These are phyloP conservation scores for Masticophis lateralis DNA, from an alignment of 2,797 vertebrate genomes.

Conservation along the genomic window DNA sequence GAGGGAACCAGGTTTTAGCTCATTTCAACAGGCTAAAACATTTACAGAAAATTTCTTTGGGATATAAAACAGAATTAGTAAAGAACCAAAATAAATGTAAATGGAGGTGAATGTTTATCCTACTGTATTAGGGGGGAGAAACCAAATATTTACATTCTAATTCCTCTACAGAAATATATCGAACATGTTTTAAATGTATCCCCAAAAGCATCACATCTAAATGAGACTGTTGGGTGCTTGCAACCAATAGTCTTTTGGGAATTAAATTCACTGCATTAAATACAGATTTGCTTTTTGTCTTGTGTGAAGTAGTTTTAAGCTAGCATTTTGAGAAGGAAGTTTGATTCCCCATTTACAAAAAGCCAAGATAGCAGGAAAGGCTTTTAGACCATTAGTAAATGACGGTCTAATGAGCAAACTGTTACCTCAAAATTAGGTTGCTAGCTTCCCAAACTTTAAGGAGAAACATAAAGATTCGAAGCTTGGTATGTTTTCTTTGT, in stretches of 20 bases:
- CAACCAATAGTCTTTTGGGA: background rate
- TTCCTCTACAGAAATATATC: background rate
- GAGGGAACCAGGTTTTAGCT: conserved; percentile 38
- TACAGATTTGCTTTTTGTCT: background rate
- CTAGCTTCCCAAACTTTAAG: background rate
- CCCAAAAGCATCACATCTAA: background rate
- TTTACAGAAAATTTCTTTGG: conserved; percentile 57
- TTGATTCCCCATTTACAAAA: background rate
- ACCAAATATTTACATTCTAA: background rate
- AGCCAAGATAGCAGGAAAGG: background rate
- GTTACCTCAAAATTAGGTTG: background rate
- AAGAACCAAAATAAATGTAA: conserved; percentile 34
- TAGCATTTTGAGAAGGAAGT: background rate
- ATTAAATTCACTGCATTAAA: background rate
- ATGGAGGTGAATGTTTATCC: background rate
- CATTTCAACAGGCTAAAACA: conserved; percentile 35
- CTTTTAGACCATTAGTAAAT: conserved; percentile 29
- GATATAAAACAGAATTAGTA: conserved; percentile 53
- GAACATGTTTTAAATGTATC: background rate
- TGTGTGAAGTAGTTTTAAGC: background rate
- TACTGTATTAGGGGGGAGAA: background rate
- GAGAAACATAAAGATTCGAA: background rate
- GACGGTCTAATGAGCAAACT: background rate
- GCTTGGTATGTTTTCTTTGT: background rate
- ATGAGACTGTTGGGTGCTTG: background rate